phyloP scores from a whole-genome alignment of 2,797 vertebrate species.

The Tauraco hartlaubi region DNA sequence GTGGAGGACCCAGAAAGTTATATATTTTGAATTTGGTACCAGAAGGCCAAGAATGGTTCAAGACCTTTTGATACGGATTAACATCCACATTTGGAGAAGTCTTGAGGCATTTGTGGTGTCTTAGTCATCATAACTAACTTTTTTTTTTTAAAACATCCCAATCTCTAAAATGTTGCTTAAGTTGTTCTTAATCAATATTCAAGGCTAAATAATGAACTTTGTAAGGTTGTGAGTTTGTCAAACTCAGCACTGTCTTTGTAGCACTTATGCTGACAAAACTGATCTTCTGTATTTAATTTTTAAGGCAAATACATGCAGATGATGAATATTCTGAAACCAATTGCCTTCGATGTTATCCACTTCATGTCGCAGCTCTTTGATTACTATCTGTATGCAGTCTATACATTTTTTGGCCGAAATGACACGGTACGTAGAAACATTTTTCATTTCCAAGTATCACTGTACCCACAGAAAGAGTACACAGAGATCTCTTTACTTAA shows the following conservation, averaged over 20 bases:
- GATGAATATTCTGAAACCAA: constrained; percentile 99
- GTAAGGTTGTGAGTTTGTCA: not conserved
- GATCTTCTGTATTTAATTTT: constrained; percentile 52
- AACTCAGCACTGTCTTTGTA: not conserved
- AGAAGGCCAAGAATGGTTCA: not conserved
- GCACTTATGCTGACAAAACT: not conserved
- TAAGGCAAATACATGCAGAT: constrained; percentile 99
- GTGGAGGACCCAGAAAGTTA: not conserved
- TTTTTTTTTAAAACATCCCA: not conserved
- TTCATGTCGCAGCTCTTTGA: constrained; percentile 98
- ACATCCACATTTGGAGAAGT: not conserved
- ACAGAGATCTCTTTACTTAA: not conserved
- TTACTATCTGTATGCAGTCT: constrained; percentile 97
- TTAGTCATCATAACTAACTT: not conserved
- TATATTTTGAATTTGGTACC: not conserved
- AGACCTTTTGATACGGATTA: not conserved
- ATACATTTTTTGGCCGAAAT: constrained; percentile 97
- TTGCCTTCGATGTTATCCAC: constrained; percentile 99
- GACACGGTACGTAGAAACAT: constrained; percentile 88
- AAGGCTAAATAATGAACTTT: not conserved
- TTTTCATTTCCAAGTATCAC: not conserved
- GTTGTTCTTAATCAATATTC: not conserved
- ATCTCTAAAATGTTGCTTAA: not conserved
- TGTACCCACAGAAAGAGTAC: not conserved
- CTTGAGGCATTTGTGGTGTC: not conserved